Percentiles rank a stretch among this genome's conserved stretches.
Conservation (phyloP, 2,888 invertebrate species). For the Hydrotaea cyrtoneurina region DNA sequence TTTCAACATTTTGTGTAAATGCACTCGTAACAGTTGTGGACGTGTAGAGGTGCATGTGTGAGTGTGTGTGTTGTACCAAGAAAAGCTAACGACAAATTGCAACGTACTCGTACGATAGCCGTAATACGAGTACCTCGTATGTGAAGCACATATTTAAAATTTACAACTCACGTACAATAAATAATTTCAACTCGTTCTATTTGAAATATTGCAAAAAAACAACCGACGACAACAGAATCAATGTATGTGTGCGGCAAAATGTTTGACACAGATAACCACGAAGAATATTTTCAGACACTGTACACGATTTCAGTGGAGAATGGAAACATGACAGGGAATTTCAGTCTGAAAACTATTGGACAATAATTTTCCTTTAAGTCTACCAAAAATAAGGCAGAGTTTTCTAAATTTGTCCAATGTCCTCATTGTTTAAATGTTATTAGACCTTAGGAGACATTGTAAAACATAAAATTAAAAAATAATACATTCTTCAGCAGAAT, state of each 20-base stretch:
- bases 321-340: too few relatives aligned
- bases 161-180: slow-evolving; percentile 38
- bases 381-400: too few relatives aligned
- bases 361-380: too few relatives aligned
- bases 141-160: slow-evolving; percentile 3
- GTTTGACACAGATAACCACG: slow-evolving; percentile 16
- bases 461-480: too few relatives aligned
- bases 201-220: slow-evolving; percentile 8
- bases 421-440: too few relatives aligned
- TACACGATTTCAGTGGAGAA: too few relatives aligned
- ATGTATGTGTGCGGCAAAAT: not conserved
- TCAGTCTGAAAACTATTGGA: too few relatives aligned
- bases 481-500: too few relatives aligned
- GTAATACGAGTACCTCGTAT: not conserved
- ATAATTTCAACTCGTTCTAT: slow-evolving; percentile 31
- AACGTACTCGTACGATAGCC: too few relatives aligned
- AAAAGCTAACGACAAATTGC: slow-evolving; percentile 15
- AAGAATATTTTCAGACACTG: not conserved
- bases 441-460: too few relatives aligned
- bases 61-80: not conserved
- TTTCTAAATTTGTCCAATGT: too few relatives aligned
- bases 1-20: not conserved
- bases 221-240: not conserved
- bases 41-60: not conserved
- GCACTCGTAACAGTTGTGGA: not conserved